Evolutionary conservation across 2,888 invertebrate species (phyloP), one percentile per base, ranked within the genome.

Genomic region (Drosophila algonquin): DNA sequence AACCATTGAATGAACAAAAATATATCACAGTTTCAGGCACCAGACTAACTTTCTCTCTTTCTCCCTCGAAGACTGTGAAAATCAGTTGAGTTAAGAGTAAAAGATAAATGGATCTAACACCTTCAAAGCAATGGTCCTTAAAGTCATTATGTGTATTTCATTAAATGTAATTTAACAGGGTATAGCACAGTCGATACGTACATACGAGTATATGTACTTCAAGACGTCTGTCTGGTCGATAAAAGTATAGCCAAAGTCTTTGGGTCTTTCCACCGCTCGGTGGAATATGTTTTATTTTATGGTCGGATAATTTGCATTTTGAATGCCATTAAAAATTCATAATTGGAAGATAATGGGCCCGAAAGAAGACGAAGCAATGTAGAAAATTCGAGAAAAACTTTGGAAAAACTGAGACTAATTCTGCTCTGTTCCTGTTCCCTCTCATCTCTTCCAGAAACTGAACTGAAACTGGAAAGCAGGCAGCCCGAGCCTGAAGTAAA

Each of bases 341-440:
- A 87, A 83, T 87, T 85, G 88, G 71, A 72, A 72, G 65, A 76
- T 87, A 79, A 88, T 85, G 80, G 62, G 67, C 40, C 75, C 24
- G 12, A 35, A 30, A 47, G 27, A 55, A 46, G 69, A 12, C 27
- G 30, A 24, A 35, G 57, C 27, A 24, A 58, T 47, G 68, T 50
- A 14, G 35, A 64, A 35, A 35, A 35, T 35, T 35, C 35, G 5
- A 5, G 4, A 35, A 57, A 80, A 73, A 87, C 47, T 71, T 65
- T 57, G 30, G 14, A 46, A 27, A 50, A 60, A 56, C 44, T 74
- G 32, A 24, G 21, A 67, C 69, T 75, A 59, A 59, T 52, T 56
- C 44, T 9, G 46, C n/a, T 27, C 27, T 24, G 18, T 18, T 18
- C 18, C 24, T 40, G 45, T 46, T 48, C 21, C 35, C 10, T 40